phyloP scores from a whole-genome alignment of 2,113 vertebrate genomes.

The Calyptomena viridis region DNA sequence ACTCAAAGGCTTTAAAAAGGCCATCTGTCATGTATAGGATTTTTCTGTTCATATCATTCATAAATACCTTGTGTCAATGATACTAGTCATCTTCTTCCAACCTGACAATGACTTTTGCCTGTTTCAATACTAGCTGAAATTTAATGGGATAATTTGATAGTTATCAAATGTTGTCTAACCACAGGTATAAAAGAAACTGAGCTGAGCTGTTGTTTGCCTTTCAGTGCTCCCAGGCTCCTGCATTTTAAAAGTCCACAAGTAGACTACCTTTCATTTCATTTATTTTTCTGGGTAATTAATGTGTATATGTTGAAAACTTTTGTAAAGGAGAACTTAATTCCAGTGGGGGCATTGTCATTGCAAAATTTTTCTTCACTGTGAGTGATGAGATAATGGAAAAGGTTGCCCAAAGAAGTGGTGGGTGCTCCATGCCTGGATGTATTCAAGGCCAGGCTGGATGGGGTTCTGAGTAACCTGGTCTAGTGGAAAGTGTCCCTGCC shows the following conservation, averaged over 20 bases:
- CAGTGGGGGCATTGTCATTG: neutral
- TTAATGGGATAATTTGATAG: neutral
- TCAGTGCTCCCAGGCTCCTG: neutral
- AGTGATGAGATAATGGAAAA: neutral
- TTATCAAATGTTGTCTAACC: neutral
- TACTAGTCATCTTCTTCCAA: neutral
- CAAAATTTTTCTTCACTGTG: neutral
- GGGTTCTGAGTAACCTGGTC: neutral
- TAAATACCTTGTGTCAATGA: neutral
- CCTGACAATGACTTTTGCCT: neutral
- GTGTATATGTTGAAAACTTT: neutral
- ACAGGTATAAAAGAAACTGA: neutral
- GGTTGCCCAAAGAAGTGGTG: neutral
- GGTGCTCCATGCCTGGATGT: neutral
- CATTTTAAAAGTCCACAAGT: neutral
- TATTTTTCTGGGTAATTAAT: neutral
- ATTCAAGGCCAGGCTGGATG: fast-evolving
- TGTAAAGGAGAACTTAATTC: neutral
- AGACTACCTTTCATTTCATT: neutral
- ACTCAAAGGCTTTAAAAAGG: neutral
- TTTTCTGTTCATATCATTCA: neutral
- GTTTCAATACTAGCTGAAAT: neutral
- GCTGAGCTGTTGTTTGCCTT: neutral
- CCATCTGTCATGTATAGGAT: neutral
- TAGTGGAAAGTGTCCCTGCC: neutral